A percentile compares a stretch with the other conserved stretches of the same genome.
These are phyloP conservation scores for Tiliacea aurago DNA, from an alignment of 2,888 invertebrate species.

Conservation along the genomic window DNA sequence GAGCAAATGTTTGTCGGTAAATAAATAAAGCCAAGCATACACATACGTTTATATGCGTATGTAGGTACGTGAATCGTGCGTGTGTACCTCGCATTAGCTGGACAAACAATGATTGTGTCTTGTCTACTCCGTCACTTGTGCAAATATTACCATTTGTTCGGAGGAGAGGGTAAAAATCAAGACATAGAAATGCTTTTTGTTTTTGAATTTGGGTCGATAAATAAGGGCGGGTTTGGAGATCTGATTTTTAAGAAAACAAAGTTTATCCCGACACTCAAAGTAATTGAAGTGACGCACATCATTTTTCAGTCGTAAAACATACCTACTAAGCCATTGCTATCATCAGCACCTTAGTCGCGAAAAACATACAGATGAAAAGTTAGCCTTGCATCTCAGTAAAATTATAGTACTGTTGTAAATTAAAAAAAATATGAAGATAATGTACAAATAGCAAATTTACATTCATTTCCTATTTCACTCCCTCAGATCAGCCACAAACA, in stretches of 20 bases:
- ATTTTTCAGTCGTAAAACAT: background rate
- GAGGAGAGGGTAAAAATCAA: constrained; percentile 49
- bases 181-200: constrained; percentile 18
- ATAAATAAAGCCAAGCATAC: constrained; percentile 47
- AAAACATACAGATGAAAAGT: background rate
- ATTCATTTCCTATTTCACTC: background rate
- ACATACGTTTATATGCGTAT: constrained; percentile 21
- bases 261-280: too few relatives aligned
- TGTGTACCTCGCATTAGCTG: constrained; percentile 69
- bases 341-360: background rate
- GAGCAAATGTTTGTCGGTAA: constrained; percentile 44
- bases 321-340: background rate
- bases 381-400: background rate
- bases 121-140: constrained; percentile 47
- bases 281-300: background rate
- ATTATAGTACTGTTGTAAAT: background rate
- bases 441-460: background rate
- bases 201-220: constrained; percentile 13
- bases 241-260: too few relatives aligned
- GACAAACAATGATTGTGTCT: constrained; percentile 69
- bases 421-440: background rate
- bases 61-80: constrained; percentile 39
- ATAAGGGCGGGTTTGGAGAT: background rate
- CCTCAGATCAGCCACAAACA: background rate
- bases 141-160: constrained; percentile 58